phyloP scores from a whole-genome alignment of 2,888 invertebrate species.

The Limnephilus rhombicus region DNA sequence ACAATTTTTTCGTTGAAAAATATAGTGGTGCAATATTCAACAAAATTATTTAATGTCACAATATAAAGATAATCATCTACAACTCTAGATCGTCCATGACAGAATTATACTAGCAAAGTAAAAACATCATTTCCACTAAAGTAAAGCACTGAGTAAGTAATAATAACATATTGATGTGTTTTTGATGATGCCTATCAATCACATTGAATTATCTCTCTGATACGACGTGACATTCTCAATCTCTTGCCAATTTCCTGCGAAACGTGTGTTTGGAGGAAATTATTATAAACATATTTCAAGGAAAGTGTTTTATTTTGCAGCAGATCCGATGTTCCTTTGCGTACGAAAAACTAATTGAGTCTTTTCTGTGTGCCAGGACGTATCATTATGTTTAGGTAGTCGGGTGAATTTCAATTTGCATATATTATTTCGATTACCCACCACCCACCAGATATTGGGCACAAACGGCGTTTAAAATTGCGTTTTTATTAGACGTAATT shows the following conservation, averaged over 20 bases:
- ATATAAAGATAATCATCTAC: not conserved
- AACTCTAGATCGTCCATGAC: too few relatives aligned
- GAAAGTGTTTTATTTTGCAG: not conserved
- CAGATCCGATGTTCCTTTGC: not conserved
- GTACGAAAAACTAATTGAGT: too few relatives aligned
- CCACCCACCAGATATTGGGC: too few relatives aligned
- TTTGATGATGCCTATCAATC: slow-evolving; percentile 62
- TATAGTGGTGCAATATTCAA: not conserved
- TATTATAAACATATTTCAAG: not conserved
- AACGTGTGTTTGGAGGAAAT: not conserved
- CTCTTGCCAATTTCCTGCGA: slow-evolving; percentile 4
- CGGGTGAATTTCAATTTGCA: not conserved
- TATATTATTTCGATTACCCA: not conserved
- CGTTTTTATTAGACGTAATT: too few relatives aligned
- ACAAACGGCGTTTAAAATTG: too few relatives aligned
- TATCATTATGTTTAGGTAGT: not conserved
- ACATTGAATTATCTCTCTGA: slow-evolving; percentile 45
- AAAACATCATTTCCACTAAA: not conserved
- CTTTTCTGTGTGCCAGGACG: not conserved
- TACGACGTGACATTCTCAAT: slow-evolving; percentile 47
- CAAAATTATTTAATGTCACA: not conserved
- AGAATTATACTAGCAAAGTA: not conserved
- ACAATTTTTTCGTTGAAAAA: too few relatives aligned
- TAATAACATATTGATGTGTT: slow-evolving; percentile 48
- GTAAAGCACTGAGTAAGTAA: not conserved